Conservation (phyloP, 2,888 invertebrate genomes). For the Tenodera sinensis region DNA sequence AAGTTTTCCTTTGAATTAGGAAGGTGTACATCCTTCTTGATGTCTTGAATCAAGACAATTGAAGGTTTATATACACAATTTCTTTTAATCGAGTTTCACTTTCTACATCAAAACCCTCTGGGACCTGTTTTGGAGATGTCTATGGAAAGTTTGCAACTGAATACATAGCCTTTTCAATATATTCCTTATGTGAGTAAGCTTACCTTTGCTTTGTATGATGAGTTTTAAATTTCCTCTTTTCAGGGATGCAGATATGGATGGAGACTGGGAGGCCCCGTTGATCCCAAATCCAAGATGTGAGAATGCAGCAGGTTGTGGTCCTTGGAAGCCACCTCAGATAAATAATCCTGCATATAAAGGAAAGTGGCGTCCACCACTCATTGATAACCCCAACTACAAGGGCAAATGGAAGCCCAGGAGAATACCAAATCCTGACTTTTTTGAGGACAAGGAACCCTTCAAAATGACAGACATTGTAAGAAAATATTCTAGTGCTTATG, state of each 20-base stretch:
- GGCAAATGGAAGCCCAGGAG: constrained; percentile 91
- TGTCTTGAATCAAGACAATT: too few relatives aligned
- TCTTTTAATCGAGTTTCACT: too few relatives aligned
- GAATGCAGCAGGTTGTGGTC: constrained; percentile 82
- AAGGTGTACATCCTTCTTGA: too few relatives aligned
- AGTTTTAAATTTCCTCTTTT: not conserved
- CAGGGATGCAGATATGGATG: constrained; percentile 96
- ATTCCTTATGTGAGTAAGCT: too few relatives aligned
- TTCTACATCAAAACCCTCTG: too few relatives aligned
- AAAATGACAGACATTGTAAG: constrained; percentile 87
- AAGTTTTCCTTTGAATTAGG: too few relatives aligned
- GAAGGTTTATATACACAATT: too few relatives aligned
- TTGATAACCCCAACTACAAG: constrained; percentile 90
- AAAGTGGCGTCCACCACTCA: constrained; percentile 84
- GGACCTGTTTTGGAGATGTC: too few relatives aligned
- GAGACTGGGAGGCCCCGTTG: constrained; percentile 94
- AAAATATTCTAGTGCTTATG: constrained; percentile 34
- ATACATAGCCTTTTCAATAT: too few relatives aligned
- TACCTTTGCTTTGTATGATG: not conserved
- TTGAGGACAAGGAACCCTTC: constrained; percentile 87
- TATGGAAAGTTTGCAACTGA: too few relatives aligned
- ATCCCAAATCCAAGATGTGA: constrained; percentile 86
- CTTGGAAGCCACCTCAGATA: constrained; percentile 79
- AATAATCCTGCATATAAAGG: constrained; percentile 92
- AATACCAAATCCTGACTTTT: constrained; percentile 90